These are phyloP conservation scores for Sarcophaga rosellei DNA, from an alignment of 2,888 invertebrate genomes.

Conservation along the genomic window DNA sequence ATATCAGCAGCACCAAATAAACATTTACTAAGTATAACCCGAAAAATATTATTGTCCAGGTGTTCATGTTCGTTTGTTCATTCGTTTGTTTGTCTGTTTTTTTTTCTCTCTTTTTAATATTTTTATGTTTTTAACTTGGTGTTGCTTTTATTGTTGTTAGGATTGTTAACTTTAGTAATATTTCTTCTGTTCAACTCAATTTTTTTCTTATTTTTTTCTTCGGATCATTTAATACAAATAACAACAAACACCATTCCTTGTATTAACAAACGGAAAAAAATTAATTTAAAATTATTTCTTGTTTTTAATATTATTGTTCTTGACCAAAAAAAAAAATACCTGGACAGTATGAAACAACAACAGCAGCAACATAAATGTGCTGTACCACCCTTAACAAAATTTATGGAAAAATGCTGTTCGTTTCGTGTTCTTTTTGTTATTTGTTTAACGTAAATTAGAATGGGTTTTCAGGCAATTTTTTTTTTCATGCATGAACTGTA, in stretches of 20 bases:
- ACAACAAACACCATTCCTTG: slow-evolving; percentile 39
- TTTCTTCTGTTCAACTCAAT: slow-evolving; percentile 14
- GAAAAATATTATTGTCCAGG: slow-evolving; percentile 62
- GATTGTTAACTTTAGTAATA: slow-evolving; percentile 22
- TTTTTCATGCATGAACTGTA: background rate
- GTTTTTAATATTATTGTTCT: slow-evolving; percentile 9
- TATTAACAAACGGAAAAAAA: slow-evolving; percentile 40
- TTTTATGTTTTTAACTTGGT: slow-evolving; percentile 43
- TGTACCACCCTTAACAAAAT: slow-evolving; percentile 52
- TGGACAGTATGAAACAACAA: slow-evolving; percentile 3
- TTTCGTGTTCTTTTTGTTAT: background rate
- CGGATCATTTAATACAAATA: slow-evolving; percentile 26
- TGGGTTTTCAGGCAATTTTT: slow-evolving; percentile 45
- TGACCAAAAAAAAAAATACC: slow-evolving; percentile 32
- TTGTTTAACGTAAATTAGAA: slow-evolving; percentile 55
- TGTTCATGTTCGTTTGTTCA: slow-evolving; percentile 61
- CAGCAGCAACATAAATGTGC: slow-evolving; percentile 29
- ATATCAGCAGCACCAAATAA: background rate
- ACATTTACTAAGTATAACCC: slow-evolving; percentile 13
- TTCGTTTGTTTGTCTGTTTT: slow-evolving; percentile 19
- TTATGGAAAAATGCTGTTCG: background rate
- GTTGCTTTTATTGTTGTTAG: slow-evolving; percentile 49
- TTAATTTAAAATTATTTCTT: background rate
- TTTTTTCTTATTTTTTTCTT: no score
- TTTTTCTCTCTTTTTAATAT: slow-evolving; percentile 3